phyloP scores from a whole-genome alignment of 1,140 invertebrate genomes.

The Rhopalosiphum padi region DNA sequence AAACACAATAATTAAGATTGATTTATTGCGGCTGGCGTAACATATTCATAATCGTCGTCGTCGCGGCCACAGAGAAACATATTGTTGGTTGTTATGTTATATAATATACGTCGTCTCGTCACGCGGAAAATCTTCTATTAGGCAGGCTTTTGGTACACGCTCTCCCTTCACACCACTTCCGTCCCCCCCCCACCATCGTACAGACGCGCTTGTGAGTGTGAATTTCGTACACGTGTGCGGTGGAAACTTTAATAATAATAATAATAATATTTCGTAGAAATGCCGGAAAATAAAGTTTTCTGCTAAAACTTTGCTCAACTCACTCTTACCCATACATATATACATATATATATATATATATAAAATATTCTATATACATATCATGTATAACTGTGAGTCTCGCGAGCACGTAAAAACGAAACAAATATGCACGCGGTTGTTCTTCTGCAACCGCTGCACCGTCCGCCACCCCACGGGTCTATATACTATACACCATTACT shows the following conservation, averaged over 20 bases:
- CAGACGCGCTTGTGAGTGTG: not conserved
- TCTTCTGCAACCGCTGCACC: not conserved
- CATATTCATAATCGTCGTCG: constrained; percentile 38
- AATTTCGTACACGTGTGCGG: not conserved
- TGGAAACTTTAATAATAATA: constrained; percentile 52
- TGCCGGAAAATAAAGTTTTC: constrained; percentile 15
- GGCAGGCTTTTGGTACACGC: not conserved
- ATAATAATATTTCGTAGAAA: constrained; percentile 32
- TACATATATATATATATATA: too few relatives aligned
- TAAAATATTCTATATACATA: not conserved
- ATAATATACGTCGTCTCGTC: not conserved
- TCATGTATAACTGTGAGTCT: not conserved
- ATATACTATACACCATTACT: not conserved
- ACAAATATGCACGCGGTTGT: constrained; percentile 12
- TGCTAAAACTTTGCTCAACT: not conserved
- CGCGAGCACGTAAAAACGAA: not conserved
- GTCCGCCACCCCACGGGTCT: not conserved
- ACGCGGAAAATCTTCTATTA: constrained; percentile 14
- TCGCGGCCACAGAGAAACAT: not conserved
- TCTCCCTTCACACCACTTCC: not conserved
- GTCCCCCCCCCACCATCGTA: too few relatives aligned
- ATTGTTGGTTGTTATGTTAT: constrained; percentile 2
- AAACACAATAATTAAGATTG: constrained; percentile 50
- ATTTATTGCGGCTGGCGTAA: constrained; percentile 25
- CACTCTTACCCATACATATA: too few relatives aligned